phyloP scores from a whole-genome alignment of 2,113 vertebrate genomes.

The Tyrannus savana region DNA sequence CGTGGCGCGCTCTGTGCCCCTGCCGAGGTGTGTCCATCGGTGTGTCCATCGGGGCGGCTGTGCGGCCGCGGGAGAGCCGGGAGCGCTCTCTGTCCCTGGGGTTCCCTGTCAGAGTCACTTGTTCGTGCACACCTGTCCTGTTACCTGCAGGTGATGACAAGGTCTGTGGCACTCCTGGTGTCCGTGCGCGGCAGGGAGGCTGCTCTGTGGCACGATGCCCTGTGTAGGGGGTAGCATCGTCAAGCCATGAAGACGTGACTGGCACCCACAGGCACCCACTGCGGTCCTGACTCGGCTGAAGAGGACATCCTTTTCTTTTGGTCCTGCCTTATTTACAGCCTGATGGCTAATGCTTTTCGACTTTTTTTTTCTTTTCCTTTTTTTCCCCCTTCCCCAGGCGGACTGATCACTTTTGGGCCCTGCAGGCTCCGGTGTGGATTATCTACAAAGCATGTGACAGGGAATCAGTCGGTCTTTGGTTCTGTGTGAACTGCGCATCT shows the following conservation, averaged over 20 bases:
- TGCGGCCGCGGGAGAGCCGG: neutral
- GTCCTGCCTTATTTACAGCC: neutral
- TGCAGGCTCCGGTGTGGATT: neutral
- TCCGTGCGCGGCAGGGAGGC: rapidly evolving
- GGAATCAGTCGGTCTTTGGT: rapidly evolving
- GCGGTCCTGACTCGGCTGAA: neutral
- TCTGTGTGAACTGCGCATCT: rapidly evolving
- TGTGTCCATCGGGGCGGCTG: rapidly evolving
- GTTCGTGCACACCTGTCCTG: rapidly evolving
- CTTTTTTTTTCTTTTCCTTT: too few species aligned
- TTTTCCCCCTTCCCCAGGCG: too few species aligned
- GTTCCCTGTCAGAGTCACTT: neutral
- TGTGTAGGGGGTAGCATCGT: rapidly evolving
- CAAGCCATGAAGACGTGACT: neutral
- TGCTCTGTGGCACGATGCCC: rapidly evolving
- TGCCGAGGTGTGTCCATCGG: rapidly evolving
- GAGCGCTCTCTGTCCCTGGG: rapidly evolving
- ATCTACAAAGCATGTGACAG: neutral
- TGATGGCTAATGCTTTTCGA: too few species aligned
- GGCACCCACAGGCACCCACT: rapidly evolving
- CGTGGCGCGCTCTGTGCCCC: rapidly evolving
- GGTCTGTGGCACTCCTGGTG: neutral
- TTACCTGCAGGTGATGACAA: neutral
- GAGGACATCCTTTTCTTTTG: neutral
- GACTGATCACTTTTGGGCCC: rapidly evolving